A percentile compares a stretch with the other conserved stretches of the same genome.
Evolutionary conservation across 2,888 invertebrate genomes (phyloP).

Genomic region (Lithophane leautieri): DNA sequence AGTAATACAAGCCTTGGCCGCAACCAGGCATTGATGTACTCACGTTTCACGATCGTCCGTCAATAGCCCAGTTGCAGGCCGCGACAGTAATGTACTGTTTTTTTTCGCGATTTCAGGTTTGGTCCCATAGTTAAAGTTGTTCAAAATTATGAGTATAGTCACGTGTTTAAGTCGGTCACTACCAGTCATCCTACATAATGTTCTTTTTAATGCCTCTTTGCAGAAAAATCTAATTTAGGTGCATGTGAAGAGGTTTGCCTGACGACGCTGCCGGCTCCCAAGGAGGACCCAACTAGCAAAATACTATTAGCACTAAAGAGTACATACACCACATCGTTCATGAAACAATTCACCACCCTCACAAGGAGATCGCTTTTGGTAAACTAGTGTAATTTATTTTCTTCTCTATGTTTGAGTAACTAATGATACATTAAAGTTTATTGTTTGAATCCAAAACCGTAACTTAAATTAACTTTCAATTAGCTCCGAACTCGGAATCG

Average conservation of each 20-base stretch:
- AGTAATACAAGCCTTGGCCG: no score
- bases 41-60: no score
- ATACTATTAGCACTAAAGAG: constrained; percentile 84
- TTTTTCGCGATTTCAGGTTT: no score
- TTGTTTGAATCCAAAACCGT: background rate
- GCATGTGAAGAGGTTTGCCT: constrained; percentile 79
- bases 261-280: constrained; percentile 83
- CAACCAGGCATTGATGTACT: no score
- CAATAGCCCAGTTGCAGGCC: no score
- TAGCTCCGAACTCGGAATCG: background rate
- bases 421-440: background rate
- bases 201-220: constrained; percentile 43
- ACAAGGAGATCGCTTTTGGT: constrained; percentile 85
- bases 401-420: background rate
- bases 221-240: constrained; percentile 78
- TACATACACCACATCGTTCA: constrained; percentile 84
- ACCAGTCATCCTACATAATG: background rate
- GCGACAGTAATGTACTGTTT: no score
- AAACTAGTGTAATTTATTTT: constrained; percentile 58
- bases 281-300: constrained; percentile 84
- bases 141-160: no score
- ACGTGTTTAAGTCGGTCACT: no score
- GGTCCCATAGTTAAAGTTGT: no score
- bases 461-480: background rate
- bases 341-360: constrained; percentile 85